Evolutionary conservation across 2,888 invertebrate genomes (phyloP).

Genomic region (Drosophila limbata): DNA sequence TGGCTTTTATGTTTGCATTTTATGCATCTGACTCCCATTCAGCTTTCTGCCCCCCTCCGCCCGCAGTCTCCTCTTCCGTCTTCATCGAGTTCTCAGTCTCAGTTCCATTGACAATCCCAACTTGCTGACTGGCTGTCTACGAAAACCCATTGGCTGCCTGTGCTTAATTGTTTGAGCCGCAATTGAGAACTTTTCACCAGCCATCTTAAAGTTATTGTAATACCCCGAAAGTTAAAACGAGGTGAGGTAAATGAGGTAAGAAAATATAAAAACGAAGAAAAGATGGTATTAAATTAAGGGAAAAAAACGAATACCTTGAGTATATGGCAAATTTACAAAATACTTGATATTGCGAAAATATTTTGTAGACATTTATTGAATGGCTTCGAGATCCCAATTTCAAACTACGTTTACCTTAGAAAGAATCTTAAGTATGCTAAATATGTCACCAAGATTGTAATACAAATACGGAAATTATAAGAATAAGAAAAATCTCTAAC

Average conservation of each 20-base stretch:
- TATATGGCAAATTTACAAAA: too few relatives aligned
- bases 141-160: slow-evolving; percentile 55
- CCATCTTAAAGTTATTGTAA: slow-evolving; percentile 33
- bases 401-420: too few relatives aligned
- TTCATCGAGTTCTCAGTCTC: background rate
- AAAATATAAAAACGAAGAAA: too few relatives aligned
- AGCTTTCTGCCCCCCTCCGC: background rate
- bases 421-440: too few relatives aligned
- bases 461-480: too few relatives aligned
- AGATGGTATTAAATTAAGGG: too few relatives aligned
- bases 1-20: slow-evolving; percentile 71
- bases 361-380: too few relatives aligned
- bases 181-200: slow-evolving; percentile 15
- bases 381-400: too few relatives aligned
- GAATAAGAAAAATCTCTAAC: too few relatives aligned
- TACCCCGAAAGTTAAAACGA: background rate
- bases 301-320: background rate
- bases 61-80: background rate
- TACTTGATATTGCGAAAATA: too few relatives aligned
- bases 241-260: too few relatives aligned
- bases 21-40: slow-evolving; percentile 62
- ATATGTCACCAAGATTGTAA: too few relatives aligned
- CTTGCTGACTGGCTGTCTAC: slow-evolving; percentile 11
- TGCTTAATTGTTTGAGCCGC: slow-evolving; percentile 70
- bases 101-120: slow-evolving; percentile 27